Percentiles rank a stretch among this genome's conserved stretches.
These are phyloP conservation scores for Platycheirus albimanus DNA, from an alignment of 2,888 invertebrate genomes.

Conservation along the genomic window DNA sequence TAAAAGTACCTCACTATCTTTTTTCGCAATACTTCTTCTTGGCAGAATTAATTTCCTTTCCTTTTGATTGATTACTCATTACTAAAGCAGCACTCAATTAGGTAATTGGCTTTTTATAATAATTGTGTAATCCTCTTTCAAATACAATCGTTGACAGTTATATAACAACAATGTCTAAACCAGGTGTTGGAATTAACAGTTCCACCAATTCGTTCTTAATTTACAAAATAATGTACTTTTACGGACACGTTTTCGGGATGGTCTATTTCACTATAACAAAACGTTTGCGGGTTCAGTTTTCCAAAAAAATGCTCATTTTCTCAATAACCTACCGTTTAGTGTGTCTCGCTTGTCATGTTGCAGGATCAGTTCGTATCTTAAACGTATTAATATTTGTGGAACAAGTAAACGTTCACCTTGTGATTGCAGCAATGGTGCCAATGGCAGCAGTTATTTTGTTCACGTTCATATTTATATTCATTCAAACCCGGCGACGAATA, in stretches of 20 bases:
- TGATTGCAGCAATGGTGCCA: neutral
- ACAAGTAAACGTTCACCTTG: neutral
- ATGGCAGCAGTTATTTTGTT: neutral
- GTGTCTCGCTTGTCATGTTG: neutral
- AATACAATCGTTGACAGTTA: no score
- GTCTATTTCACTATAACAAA: neutral
- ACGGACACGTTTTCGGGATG: constrained; percentile 1
- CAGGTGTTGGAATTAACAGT: neutral
- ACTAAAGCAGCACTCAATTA: no score
- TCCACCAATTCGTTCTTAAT: neutral
- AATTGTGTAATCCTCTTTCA: no score
- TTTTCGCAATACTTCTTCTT: no score
- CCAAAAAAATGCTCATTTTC: neutral
- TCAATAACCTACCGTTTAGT: neutral
- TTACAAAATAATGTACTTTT: constrained; percentile 7
- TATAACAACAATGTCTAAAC: neutral
- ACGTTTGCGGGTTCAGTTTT: neutral
- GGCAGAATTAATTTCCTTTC: no score
- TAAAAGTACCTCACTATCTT: no score
- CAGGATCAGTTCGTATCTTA: neutral
- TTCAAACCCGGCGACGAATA: neutral
- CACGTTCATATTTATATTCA: neutral
- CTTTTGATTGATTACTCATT: no score
- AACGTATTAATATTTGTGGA: no score
- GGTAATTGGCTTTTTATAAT: no score